Evolutionary conservation across 2,888 invertebrate genomes (phyloP).

Genomic region (Luffia ferchaultella): DNA sequence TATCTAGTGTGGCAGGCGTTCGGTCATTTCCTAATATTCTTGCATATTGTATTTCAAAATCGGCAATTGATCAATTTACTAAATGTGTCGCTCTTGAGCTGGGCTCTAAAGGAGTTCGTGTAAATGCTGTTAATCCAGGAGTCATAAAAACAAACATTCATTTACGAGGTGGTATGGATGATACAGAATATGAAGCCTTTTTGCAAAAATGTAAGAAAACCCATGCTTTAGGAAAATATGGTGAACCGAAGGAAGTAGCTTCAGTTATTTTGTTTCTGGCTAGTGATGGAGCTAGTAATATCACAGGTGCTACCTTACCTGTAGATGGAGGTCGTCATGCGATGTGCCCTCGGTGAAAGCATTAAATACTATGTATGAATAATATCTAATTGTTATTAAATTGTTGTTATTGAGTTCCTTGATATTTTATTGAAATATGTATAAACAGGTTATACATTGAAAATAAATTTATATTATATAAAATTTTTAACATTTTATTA

Average conservation of each 20-base stretch:
- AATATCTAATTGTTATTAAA: not conserved
- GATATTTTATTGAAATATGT: no score
- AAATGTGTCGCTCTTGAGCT: slow-evolving; percentile 87
- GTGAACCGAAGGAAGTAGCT: slow-evolving; percentile 84
- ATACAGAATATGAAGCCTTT: slow-evolving; percentile 80
- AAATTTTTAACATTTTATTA: no score
- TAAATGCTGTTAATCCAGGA: slow-evolving; percentile 93
- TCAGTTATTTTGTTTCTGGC: slow-evolving; percentile 89
- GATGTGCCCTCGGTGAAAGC: slow-evolving; percentile 80
- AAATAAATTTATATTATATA: no score
- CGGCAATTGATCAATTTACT: slow-evolving; percentile 94
- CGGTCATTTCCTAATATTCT: slow-evolving; percentile 89
- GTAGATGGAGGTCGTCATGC: slow-evolving; percentile 91
- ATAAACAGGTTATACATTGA: no score
- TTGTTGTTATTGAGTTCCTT: no score
- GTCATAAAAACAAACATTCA: slow-evolving; percentile 91
- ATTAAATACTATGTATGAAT: slow-evolving; percentile 22
- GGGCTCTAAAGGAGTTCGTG: slow-evolving; percentile 79
- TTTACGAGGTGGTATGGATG: slow-evolving; percentile 80
- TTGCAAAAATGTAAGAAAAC: slow-evolving; percentile 82
- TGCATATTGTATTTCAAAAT: slow-evolving; percentile 92
- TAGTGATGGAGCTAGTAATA: slow-evolving; percentile 82
- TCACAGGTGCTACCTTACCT: slow-evolving; percentile 83
- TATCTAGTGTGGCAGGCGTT: slow-evolving; percentile 91
- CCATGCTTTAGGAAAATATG: slow-evolving; percentile 90